Base-by-base conservation (phyloP, 2,888 invertebrate genomes). In the Netelia fuscicornis region DNA sequence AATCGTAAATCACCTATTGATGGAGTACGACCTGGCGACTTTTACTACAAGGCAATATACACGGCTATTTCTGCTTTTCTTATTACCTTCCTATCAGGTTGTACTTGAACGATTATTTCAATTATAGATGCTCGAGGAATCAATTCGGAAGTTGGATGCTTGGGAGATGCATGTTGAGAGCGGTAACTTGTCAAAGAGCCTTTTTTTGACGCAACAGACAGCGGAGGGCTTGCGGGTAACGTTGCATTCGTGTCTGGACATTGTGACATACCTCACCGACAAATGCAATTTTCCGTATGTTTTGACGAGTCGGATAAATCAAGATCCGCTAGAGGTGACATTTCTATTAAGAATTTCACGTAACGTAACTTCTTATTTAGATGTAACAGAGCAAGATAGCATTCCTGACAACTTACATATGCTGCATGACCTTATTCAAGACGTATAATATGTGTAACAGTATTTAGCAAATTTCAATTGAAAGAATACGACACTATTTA, bases 1-100 rank as follows among this genome's bases (percentile, higher is more conserved):
- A 75, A 75, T 75, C 62, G 74, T n/a, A 75, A 60, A 44, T 37
- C 5, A 2, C 23, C 2, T 37, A 23, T 48, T 25, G 25, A 44
- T 44, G 60, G 44, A 8, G 13, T 75, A 1, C 75, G 52, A 13
- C 25, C 54, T 48, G 75, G 52, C 23, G 20, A 65, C 48, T 17
- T 52, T 17, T 44, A 64, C 64, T 30, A 17, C 17, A 17, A 17
- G 17, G 17, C 17, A 17, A 17, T 17, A 17, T 17, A 17, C 17
- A 17, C 17, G 17, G 17, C 17, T 17, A 17, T 17, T 17, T 17
- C 17, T 17, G 17, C 17, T 17, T 17, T 17, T 17, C 17, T 0
- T 17, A 17, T 17, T 17, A 17, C 17, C 17, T 17, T 17, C 17
- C 17, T 17, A 17, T 17, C 17, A 17, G 17, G 17, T 17, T 17